A percentile compares a stretch with the other conserved stretches of the same genome.
Conservation (phyloP, 2,888 invertebrate genomes). For the Agrotis exclamationis region DNA sequence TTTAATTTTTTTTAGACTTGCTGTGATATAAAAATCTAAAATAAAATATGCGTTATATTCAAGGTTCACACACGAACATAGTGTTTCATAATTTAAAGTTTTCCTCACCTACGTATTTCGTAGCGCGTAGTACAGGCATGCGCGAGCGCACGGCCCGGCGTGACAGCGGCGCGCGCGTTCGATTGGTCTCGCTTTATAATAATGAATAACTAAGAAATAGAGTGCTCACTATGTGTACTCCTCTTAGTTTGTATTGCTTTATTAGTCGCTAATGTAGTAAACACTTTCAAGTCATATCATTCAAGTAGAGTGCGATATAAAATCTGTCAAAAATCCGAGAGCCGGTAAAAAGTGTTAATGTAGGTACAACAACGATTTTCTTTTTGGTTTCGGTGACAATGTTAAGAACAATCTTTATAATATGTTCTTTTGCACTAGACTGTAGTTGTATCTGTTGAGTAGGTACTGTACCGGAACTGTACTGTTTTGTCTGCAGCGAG, state of each 20-base stretch:
- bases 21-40: background rate
- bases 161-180: conserved; percentile 68
- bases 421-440: too few relatives aligned
- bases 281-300: background rate
- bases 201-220: conserved; percentile 19
- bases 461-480: too few relatives aligned
- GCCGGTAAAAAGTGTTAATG: background rate
- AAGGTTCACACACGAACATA: conserved; percentile 7
- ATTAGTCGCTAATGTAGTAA: background rate
- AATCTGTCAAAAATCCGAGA: background rate
- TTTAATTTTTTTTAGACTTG: too few relatives aligned
- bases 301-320: background rate
- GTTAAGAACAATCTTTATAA: too few relatives aligned
- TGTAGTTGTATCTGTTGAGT: background rate
- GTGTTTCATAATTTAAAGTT: conserved; percentile 21
- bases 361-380: too few relatives aligned
- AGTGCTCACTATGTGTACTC: background rate
- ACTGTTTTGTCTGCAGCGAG: background rate
- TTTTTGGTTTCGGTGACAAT: too few relatives aligned
- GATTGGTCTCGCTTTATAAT: conserved; percentile 75
- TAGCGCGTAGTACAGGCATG: conserved; percentile 56
- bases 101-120: conserved; percentile 47
- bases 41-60: background rate
- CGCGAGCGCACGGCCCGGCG: conserved; percentile 41
- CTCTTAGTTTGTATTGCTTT: background rate